These are phyloP conservation scores for Patagioenas fasciata DNA, from an alignment of 2,113 vertebrate species.

Conservation along the genomic window DNA sequence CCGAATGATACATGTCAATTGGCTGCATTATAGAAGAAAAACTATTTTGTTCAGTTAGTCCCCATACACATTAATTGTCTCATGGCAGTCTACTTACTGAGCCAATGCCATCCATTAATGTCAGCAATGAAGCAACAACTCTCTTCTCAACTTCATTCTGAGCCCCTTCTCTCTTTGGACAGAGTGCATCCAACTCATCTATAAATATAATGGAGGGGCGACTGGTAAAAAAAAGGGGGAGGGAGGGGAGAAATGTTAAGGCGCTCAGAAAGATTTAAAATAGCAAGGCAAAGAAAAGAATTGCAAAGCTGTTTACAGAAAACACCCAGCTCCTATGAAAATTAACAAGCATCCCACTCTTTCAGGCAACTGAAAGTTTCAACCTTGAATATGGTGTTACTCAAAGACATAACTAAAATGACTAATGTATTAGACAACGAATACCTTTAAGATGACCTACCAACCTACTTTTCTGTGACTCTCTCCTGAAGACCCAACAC, in stretches of 20 bases:
- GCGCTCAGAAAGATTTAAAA: neutral
- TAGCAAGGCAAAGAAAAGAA: neutral
- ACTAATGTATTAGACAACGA: neutral
- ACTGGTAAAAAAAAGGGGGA: conserved; percentile 54
- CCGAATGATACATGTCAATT: neutral
- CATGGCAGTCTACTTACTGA: conserved; percentile 78
- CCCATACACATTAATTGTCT: neutral
- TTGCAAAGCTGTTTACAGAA: neutral
- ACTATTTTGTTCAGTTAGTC: neutral
- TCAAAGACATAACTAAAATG: neutral
- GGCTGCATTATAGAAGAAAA: neutral
- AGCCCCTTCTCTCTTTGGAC: conserved; percentile 90
- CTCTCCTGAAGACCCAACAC: neutral
- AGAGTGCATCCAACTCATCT: conserved; percentile 94
- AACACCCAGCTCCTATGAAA: neutral
- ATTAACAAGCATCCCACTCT: neutral
- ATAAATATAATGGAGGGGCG: conserved; percentile 94
- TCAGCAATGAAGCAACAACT: conserved; percentile 92
- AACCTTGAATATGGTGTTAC: neutral
- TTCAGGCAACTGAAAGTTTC: neutral
- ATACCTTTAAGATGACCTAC: neutral
- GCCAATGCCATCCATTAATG: conserved; percentile 95
- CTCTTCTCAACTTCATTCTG: conserved; percentile 98
- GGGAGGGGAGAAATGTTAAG: neutral
- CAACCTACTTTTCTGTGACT: neutral